Evolutionary conservation across 1,140 invertebrate species (phyloP).

Genomic region (Papilio aristodemus): DNA sequence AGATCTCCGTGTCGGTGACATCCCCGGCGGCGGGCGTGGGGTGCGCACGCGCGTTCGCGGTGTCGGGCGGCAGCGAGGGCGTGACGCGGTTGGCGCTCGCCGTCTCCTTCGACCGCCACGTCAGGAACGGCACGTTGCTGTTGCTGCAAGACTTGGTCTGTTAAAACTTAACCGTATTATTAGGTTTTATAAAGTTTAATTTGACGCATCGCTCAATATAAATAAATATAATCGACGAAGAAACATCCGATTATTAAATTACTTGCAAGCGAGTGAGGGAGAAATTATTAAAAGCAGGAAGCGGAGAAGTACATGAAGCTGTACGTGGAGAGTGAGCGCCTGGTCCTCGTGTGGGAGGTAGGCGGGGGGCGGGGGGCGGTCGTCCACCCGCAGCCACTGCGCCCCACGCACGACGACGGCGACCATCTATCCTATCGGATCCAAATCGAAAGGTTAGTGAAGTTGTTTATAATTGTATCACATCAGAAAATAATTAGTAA

Average conservation of each 20-base stretch:
- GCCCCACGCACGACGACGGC: slow-evolving; percentile 86
- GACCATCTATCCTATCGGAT: slow-evolving; percentile 72
- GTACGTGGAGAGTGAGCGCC: slow-evolving; percentile 59
- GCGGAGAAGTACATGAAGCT: slow-evolving; percentile 74
- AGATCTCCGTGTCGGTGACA: slow-evolving; percentile 91
- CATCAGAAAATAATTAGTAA: too few species aligned
- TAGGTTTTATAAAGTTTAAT: too few species aligned
- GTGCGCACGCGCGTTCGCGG: slow-evolving; percentile 88
- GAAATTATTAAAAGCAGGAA: slow-evolving; percentile 43
- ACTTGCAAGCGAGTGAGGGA: too few species aligned
- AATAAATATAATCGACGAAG: too few species aligned
- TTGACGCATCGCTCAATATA: too few species aligned
- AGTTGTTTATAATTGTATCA: too few species aligned
- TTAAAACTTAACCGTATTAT: too few species aligned
- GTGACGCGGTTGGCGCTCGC: slow-evolving; percentile 85
- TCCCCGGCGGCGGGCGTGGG: slow-evolving; percentile 78
- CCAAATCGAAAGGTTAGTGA: slow-evolving; percentile 68
- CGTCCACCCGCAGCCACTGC: slow-evolving; percentile 89
- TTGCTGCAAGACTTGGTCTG: slow-evolving; percentile 82
- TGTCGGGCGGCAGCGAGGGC: slow-evolving; percentile 83
- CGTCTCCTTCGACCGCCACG: slow-evolving; percentile 77
- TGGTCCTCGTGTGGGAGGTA: slow-evolving; percentile 73
- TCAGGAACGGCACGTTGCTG: slow-evolving; percentile 84
- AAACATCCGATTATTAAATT: too few species aligned
- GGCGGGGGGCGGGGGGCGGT: slow-evolving; percentile 62